Percentiles rank a stretch among this genome's conserved stretches.
Evolutionary conservation across 2,888 invertebrate species (phyloP).

Genomic region (Melinopterus prodromus): DNA sequence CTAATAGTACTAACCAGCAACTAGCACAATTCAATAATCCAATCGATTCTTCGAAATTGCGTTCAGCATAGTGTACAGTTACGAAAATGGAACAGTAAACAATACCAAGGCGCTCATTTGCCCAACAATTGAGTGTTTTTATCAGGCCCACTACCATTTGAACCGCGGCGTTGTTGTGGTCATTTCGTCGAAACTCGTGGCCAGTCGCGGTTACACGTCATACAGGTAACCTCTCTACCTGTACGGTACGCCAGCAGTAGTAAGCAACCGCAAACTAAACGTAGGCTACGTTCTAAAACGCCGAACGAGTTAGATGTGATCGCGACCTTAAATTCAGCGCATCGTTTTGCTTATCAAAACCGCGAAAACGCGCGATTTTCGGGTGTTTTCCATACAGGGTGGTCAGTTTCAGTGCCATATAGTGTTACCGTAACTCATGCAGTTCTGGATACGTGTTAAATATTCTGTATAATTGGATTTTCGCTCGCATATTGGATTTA

Average conservation of each 20-base stretch:
- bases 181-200: conserved; percentile 43
- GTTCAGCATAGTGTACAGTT: not conserved
- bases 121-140: not conserved
- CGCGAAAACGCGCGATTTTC: conserved; percentile 7
- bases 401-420: conserved; percentile 5
- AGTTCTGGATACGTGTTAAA: not conserved
- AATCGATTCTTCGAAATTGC: not conserved
- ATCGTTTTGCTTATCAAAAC: conserved; percentile 25
- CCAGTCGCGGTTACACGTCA: conserved; percentile 42
- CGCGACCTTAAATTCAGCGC: conserved; percentile 36
- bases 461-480: not conserved
- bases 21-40: not conserved
- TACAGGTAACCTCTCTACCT: conserved; percentile 41
- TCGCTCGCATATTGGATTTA: conserved; percentile 20
- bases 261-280: conserved; percentile 44
- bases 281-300: not conserved
- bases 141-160: not conserved
- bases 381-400: not conserved
- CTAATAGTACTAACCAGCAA: not conserved
- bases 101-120: not conserved
- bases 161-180: not conserved
- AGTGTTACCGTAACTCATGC: not conserved
- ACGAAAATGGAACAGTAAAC: not conserved
- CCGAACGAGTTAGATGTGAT: conserved; percentile 38
- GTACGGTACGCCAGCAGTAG: not conserved